Base-by-base conservation (phyloP, 2,888 invertebrate species). In the Lepidonotus clava region DNA sequence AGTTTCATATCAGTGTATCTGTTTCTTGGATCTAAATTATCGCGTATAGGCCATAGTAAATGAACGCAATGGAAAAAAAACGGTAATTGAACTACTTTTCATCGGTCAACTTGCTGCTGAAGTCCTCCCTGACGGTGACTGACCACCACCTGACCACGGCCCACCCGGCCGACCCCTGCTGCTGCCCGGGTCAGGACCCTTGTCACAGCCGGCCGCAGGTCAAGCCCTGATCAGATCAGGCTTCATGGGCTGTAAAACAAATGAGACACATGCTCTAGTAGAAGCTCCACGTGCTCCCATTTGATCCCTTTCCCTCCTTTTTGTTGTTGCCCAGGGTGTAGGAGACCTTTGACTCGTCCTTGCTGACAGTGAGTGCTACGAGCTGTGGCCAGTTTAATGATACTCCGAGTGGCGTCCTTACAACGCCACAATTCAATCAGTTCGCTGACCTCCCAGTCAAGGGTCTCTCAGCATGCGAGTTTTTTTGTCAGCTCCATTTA, bases 401-500 rank as follows among this genome's bases (percentile, higher is more conserved):
- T 40, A 38, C 34, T 76, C 38, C 24, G 40, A 76, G 76, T 76
- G 40, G 76, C 40, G 38, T 40, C 38, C 38, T 38, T 40, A 76
- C 76, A 76, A 76, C 41, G 24, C 46, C 8, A 21, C 8, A 24
- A 80, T 80, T 46, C 46, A 80, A 41, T 80, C 41, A 80, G 40
- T n/a, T 4, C 24, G 46, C 32, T 80, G 80, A 46, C 80, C 76
- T 38, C 76, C 1, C 36, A 40, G 80, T 80, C 80, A 51, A 80
- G 80, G 80, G 80, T 80, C 28, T 41, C 46, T 71, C 46, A 51
- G 51, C 80, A 51, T 46, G 80, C n/a, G 41, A 32, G 80, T 18
- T 71, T 80, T 80, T 80, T 80, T 80, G 80, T 80, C 80, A 80
- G 51, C 46, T 32, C 21, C 80, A 80, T 41, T 80, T 80, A 80